Base-by-base conservation (phyloP, 2,888 invertebrate species). In the Artemia sinica region DNA sequence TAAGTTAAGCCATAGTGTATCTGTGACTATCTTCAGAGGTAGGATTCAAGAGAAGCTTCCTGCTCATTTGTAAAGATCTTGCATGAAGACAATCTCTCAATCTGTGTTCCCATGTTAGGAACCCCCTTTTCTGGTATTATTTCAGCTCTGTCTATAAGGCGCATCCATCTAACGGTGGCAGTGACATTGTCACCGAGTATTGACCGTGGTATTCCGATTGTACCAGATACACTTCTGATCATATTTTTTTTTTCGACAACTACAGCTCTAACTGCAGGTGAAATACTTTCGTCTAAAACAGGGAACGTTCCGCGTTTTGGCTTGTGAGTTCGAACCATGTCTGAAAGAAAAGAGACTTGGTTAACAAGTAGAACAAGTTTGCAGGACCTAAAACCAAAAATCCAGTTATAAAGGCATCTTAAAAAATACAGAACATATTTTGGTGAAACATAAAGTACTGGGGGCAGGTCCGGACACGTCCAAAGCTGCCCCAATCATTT, bases 1-100 rank as follows among this genome's bases (percentile, higher is more conserved):
- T 68, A 65, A 18, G 63, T 68, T 65, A 68, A 65, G 63, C 41
- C 65, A 7, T 68, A 65, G 68, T 68, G 68, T 41, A 65, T 68
- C 52, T 68, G 50, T 65, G 66, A 68, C 9, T 14, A 63, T 65
- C 13, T 68, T 3, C 67, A n/a, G 49, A 68, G 49, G 65, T 18
- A 58, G 13, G 1, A 58, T 58, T 58, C 58, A 5, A 58, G 8
- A 58, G 58, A 58, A 14, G 13, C 14, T 58, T 7, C 5, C 8
- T 58, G 58, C 58, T 58, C 58, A 58, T 58, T 14, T 4, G 58
- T 58, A 14, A 58, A 58, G 58, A 58, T 58, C 8, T 58, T 58
- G 0, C 58, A 14, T 13, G 58, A 58, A 58, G 58, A 13, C 5
- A 8, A n/a, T 58, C 58, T 58, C 8, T 58, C 58, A n/a, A n/a